Evolutionary conservation across 92 coral and sea anemone species (phyloP).

Genomic region (Scolanthus callimorphus): DNA sequence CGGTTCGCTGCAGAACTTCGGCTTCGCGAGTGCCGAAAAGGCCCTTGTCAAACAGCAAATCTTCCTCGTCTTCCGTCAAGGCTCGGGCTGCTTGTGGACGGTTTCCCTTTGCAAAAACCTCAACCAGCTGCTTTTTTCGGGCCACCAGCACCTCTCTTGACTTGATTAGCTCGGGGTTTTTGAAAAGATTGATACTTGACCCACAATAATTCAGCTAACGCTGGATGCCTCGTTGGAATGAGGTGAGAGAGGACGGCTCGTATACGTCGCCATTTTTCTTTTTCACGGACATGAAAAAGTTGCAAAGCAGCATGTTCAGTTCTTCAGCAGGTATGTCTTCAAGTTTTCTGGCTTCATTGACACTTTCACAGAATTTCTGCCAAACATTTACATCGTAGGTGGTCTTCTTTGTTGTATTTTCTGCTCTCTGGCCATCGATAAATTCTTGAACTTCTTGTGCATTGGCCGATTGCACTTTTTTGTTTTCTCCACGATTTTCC

Average conservation of each 20-base stretch:
- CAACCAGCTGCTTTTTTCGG: conserved; percentile 20
- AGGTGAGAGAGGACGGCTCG: conserved; percentile 17
- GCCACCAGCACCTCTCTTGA: conserved; percentile 22
- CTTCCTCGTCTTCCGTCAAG: conserved; percentile 27
- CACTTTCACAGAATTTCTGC: conserved; percentile 5
- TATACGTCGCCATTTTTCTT: conserved; percentile 12
- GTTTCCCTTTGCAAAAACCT: conserved; percentile 28
- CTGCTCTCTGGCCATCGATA: conserved; percentile 14
- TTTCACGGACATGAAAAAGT: conserved; percentile 15
- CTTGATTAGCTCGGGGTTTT: conserved; percentile 15
- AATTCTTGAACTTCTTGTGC: conserved; percentile 5
- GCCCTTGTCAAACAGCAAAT: conserved; percentile 17
- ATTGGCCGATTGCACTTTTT: no score
- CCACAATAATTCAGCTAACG: conserved; percentile 17
- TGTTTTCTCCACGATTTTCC: no score
- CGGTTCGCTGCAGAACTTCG: conserved; percentile 21
- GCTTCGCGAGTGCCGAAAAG: conserved; percentile 27
- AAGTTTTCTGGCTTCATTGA: conserved; percentile 17
- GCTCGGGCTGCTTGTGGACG: conserved; percentile 33
- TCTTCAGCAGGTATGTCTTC: conserved; percentile 21
- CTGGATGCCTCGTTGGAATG: conserved; percentile 29
- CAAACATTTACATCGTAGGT: conserved; percentile 21
- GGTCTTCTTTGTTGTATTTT: conserved; percentile 30
- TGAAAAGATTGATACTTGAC: conserved; percentile 28
- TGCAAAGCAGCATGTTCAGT: neutral